A percentile compares a stretch with the other conserved stretches of the same genome.
These are phyloP conservation scores for Lordiphosa andalusiaca DNA, from an alignment of 2,888 invertebrate species.

Conservation along the genomic window DNA sequence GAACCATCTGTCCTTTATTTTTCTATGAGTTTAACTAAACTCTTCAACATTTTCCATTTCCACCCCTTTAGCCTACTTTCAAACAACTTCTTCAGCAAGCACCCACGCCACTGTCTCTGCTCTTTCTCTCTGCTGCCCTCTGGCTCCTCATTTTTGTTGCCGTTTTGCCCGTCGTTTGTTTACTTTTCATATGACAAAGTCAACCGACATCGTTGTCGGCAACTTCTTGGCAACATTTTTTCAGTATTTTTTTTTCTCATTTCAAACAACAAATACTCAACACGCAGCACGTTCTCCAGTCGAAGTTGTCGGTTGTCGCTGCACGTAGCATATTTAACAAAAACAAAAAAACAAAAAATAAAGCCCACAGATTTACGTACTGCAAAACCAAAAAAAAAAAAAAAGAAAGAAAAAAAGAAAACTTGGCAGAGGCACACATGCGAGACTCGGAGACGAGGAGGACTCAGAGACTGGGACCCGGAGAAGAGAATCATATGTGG, in stretches of 20 bases:
- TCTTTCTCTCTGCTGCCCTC: constrained; percentile 21
- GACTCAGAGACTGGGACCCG: not conserved
- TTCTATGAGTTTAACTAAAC: too few species aligned
- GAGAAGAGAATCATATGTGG: constrained; percentile 30
- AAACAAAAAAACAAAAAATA: constrained; percentile 4
- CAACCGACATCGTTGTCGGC: constrained; percentile 62
- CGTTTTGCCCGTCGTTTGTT: constrained; percentile 66
- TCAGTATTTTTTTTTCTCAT: constrained; percentile 30
- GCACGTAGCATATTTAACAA: constrained; percentile 62
- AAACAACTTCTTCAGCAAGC: too few species aligned
- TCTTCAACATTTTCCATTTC: too few species aligned
- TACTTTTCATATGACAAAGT: constrained; percentile 71
- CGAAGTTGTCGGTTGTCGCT: constrained; percentile 40
- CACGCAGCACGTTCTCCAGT: constrained; percentile 60
- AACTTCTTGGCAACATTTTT: constrained; percentile 59
- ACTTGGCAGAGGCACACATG: constrained; percentile 42
- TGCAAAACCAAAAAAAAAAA: constrained; percentile 11
- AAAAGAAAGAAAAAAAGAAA: constrained; percentile 7
- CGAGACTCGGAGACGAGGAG: not conserved
- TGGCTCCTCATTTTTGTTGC: constrained; percentile 47
- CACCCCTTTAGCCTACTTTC: too few species aligned
- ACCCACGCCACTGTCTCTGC: too few species aligned
- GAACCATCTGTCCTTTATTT: too few species aligned
- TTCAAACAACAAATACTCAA: constrained; percentile 56
- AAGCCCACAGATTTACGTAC: constrained; percentile 65